Evolutionary conservation across 2,888 invertebrate species (phyloP).

Genomic region (Galerucella nymphaeae): DNA sequence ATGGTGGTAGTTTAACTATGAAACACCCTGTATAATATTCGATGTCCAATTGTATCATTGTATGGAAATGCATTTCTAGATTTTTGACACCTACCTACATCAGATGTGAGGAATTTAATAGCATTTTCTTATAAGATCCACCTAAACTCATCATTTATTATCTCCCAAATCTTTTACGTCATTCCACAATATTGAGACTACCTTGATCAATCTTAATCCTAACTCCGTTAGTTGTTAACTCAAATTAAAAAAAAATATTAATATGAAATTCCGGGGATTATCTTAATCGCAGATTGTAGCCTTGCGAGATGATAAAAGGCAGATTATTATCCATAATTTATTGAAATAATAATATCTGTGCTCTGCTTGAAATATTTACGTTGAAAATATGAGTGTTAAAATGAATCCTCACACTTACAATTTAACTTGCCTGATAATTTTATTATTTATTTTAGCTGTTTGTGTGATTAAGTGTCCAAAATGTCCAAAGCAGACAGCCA

Average conservation of each 20-base stretch:
- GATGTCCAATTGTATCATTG: no score
- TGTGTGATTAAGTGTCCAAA: no score
- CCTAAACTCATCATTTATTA: neutral
- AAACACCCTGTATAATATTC: no score
- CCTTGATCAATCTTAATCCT: neutral
- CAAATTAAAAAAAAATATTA: neutral
- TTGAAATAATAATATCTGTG: neutral
- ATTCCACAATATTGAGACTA: neutral
- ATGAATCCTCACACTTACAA: neutral
- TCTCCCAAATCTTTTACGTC: neutral
- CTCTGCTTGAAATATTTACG: neutral
- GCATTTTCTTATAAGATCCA: no score
- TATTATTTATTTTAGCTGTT: no score
- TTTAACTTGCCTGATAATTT: no score
- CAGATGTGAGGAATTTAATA: no score
- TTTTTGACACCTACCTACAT: no score
- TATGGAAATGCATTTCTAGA: no score
- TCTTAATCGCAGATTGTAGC: neutral
- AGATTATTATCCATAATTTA: neutral
- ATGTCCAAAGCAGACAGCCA: no score
- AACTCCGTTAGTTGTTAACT: neutral
- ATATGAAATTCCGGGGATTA: neutral
- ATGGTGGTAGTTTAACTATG: no score
- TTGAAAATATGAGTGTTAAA: neutral
- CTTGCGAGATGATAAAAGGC: neutral